Evolutionary conservation across 2,888 invertebrate species (phyloP).

Genomic region (Allophyes oxyacanthae): DNA sequence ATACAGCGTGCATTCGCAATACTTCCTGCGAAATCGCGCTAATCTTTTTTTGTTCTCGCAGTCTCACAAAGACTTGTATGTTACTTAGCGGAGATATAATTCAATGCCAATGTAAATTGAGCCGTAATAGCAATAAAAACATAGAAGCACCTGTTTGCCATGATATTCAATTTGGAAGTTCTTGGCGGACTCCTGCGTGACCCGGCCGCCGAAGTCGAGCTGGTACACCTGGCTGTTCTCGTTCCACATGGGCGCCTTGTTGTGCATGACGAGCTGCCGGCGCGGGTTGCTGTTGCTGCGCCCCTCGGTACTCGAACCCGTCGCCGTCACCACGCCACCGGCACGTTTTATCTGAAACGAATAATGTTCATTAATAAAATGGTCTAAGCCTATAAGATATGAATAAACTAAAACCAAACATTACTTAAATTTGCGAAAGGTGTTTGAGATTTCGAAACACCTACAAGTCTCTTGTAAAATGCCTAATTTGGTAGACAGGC

Average conservation of each 20-base stretch:
- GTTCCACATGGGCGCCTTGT: conserved; percentile 99
- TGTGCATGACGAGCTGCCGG: conserved; percentile 98
- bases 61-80: too few species aligned
- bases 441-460: too few species aligned
- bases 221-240: conserved; percentile 99
- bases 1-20: too few species aligned
- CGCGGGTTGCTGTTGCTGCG: conserved; percentile 70
- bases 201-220: conserved; percentile 99
- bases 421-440: too few species aligned
- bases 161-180: conserved; percentile 99
- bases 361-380: neutral
- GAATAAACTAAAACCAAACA: too few species aligned
- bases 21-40: too few species aligned
- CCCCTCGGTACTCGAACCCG: conserved; percentile 32
- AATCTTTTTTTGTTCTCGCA: too few species aligned
- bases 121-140: neutral
- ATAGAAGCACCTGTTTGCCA: conserved; percentile 95
- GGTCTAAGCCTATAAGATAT: too few species aligned
- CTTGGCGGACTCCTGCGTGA: conserved; percentile 99
- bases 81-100: too few species aligned
- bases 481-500: too few species aligned
- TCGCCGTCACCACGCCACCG: conserved; percentile 71
- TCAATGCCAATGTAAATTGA: neutral
- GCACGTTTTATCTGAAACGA: conserved; percentile 92
- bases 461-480: too few species aligned